Base-by-base conservation (phyloP, 2,113 vertebrate genomes). In the Takifugu bimaculatus region DNA sequence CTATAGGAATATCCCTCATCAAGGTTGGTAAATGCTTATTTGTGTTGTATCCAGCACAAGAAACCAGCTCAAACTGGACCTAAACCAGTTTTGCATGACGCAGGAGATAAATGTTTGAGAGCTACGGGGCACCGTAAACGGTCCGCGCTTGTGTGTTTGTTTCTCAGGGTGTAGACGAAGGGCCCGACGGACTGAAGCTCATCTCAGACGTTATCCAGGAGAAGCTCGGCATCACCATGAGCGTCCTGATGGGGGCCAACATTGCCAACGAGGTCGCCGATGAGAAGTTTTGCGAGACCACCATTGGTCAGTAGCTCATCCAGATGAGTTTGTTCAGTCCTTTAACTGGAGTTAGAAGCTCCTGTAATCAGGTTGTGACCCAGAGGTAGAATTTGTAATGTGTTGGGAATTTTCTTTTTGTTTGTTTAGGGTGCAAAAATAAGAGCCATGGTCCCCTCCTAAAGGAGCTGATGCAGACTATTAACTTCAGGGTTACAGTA, bases 251-350 rank as follows among this genome's bases (percentile, higher is more conserved):
- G 96, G 96, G 97, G 2, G 96, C 97, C 80, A 98, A 98, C 82
- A 95, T 99, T 25, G 97, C 97, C 73, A 95, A 60, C 0, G 97
- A 99, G 70, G 97, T 99, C 77, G 97, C 97, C 6, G 94, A 93
- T 5, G 95, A 92, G 79, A 97, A 99, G 83, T 99, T 99, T 88
- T 99, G 97, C 32, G 97, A 99, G 81, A 96, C 96, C 13, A 99
- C 97, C 64, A 97, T 99, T 0, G 97, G 97, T 98, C 77, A 94
- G 89, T 69, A 7, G 26, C 25, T 20, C 2, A 65, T 39, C 14
- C 13, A 29, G 29, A 5, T 20, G 32, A n/a, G 6, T 29, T 14
- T 48, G 42, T 29, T 27, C 35, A 44, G 63, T 43, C 9, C 26
- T 29, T 11, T 65, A 43, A 43, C 42, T 43, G 42, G 42, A 2